Evolutionary conservation across 2,888 invertebrate genomes (phyloP).

Genomic region (Calephelis perditalis): DNA sequence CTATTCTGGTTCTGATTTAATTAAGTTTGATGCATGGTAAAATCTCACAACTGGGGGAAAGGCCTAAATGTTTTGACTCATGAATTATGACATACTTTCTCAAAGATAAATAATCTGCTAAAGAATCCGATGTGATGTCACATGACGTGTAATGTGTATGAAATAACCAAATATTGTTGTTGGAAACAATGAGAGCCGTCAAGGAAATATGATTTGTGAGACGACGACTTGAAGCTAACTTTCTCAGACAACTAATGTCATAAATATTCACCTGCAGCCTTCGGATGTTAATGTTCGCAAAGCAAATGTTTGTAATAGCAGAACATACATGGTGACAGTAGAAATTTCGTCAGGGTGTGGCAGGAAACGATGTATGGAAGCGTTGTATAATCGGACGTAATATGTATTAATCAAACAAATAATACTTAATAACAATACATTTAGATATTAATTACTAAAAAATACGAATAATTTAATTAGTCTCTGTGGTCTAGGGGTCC

Average conservation of each 20-base stretch:
- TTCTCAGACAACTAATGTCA: slow-evolving; percentile 46
- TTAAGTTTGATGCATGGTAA: too few species aligned
- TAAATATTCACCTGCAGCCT: slow-evolving; percentile 47
- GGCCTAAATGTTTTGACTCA: too few species aligned
- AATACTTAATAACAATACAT: neutral
- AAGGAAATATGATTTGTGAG: slow-evolving; percentile 14
- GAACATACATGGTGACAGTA: slow-evolving; percentile 32
- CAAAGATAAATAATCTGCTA: neutral
- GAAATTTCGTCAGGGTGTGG: slow-evolving; percentile 36
- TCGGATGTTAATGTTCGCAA: slow-evolving; percentile 36
- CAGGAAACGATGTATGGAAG: slow-evolving; percentile 9
- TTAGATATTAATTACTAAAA: too few species aligned
- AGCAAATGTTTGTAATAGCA: slow-evolving; percentile 41
- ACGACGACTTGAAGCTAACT: slow-evolving; percentile 39
- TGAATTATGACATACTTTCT: neutral
- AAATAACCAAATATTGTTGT: slow-evolving; percentile 5
- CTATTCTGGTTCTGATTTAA: too few species aligned
- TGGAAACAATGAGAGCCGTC: slow-evolving; percentile 2
- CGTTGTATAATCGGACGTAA: slow-evolving; percentile 20
- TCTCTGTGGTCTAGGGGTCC: too few species aligned
- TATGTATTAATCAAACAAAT: neutral
- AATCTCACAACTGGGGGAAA: too few species aligned
- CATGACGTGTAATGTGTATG: neutral
- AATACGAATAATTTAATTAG: too few species aligned
- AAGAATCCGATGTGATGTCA: slow-evolving; percentile 3